A percentile compares a stretch with the other conserved stretches of the same genome.
Conservation (phyloP, 2,797 vertebrate genomes). For the Fratercula arctica region DNA sequence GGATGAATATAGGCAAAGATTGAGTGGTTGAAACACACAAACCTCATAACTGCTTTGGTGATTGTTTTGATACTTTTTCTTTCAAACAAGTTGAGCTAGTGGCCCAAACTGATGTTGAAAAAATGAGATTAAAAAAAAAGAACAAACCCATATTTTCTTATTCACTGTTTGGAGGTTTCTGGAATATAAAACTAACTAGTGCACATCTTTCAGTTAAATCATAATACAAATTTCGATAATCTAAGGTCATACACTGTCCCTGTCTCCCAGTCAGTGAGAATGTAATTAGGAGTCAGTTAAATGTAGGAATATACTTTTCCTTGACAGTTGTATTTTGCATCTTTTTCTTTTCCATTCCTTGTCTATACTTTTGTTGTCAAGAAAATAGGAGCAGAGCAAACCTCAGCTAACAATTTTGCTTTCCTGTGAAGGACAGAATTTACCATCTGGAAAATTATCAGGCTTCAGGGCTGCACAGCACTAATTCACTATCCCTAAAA, state of each 20-base stretch:
- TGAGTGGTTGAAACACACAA: neutral
- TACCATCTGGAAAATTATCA: neutral
- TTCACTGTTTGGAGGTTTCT: neutral
- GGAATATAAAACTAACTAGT: neutral
- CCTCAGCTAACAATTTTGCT: neutral
- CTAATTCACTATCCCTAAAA: neutral
- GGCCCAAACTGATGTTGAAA: neutral
- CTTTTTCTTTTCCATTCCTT: neutral
- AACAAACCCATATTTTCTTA: neutral
- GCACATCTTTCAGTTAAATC: neutral
- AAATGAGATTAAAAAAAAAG: neutral
- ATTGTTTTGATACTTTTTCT: neutral
- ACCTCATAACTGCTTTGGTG: neutral
- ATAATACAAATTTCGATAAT: neutral
- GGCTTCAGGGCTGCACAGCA: neutral
- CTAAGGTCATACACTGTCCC: neutral
- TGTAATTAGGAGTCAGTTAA: neutral
- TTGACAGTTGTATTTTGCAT: neutral
- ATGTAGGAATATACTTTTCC: neutral
- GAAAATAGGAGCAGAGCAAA: neutral
- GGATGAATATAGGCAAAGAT: neutral
- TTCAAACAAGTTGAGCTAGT: neutral
- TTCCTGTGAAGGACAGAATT: neutral
- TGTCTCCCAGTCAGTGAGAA: neutral
- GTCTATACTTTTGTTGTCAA: neutral